These are phyloP conservation scores for Nannoperca obscura DNA, from an alignment of 2,797 vertebrate species.

Conservation along the genomic window DNA sequence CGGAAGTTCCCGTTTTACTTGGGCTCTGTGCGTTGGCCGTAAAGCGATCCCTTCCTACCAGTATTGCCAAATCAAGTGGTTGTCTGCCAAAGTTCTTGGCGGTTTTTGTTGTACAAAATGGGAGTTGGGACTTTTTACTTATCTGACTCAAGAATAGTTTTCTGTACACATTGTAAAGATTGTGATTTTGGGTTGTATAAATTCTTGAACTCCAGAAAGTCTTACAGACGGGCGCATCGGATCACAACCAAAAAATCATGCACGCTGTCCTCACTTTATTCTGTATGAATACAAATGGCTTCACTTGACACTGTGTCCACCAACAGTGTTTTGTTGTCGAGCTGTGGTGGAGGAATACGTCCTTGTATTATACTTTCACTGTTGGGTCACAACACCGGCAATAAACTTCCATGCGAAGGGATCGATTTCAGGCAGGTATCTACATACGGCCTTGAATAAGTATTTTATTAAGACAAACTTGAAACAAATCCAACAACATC, in stretches of 20 bases:
- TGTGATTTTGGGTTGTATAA: background rate
- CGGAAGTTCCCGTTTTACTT: conserved; percentile 11
- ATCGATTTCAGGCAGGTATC: background rate
- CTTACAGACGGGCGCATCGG: too few species aligned
- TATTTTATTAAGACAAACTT: background rate
- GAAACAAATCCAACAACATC: too few species aligned
- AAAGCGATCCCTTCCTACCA: background rate
- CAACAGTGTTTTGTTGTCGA: background rate
- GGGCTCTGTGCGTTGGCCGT: conserved; percentile 3
- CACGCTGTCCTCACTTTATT: background rate
- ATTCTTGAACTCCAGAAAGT: background rate
- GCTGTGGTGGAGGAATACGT: background rate
- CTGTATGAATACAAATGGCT: background rate
- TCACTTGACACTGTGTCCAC: background rate
- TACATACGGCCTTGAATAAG: background rate
- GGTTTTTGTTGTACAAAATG: background rate
- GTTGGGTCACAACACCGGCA: background rate
- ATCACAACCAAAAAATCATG: background rate
- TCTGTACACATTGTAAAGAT: background rate
- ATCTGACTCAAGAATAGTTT: background rate
- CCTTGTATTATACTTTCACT: background rate
- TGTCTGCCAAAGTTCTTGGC: too few species aligned
- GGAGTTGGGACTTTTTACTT: background rate
- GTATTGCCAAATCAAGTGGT: conserved; percentile 9
- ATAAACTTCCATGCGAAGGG: background rate